Conservation (phyloP, 2,797 vertebrate species). For the Anabacerthia variegaticeps region DNA sequence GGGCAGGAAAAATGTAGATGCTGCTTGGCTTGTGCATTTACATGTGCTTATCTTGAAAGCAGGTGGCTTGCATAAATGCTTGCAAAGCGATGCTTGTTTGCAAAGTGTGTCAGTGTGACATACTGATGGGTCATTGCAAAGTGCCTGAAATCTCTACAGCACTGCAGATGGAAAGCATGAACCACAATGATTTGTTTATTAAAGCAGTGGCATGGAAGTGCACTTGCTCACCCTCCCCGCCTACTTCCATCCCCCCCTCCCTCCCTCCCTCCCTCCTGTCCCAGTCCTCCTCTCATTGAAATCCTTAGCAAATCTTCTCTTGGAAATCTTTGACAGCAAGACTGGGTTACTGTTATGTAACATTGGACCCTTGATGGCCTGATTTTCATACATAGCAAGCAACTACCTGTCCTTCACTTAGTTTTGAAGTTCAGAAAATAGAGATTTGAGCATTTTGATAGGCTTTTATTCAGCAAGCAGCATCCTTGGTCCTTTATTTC, state of each 20-base stretch:
- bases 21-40: neutral
- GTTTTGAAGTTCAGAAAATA: neutral
- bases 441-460: neutral
- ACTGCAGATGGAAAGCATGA: neutral
- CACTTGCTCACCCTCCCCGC: no score
- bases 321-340: neutral
- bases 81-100: neutral
- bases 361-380: neutral
- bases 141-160: neutral
- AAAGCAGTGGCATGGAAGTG: neutral
- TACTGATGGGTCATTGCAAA: neutral
- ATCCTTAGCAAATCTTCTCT: neutral
- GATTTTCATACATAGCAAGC: neutral
- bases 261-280: neutral
- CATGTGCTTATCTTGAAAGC: neutral
- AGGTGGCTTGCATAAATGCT: neutral
- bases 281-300: neutral
- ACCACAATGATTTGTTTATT: neutral
- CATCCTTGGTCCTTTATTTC: neutral
- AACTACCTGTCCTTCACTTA: neutral
- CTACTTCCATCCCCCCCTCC: no score
- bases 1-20: neutral
- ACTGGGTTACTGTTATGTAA: neutral
- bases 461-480: neutral
- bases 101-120: rapidly evolving